Evolutionary conservation across 2,888 invertebrate genomes (phyloP).

Genomic region (Ochropleura plecta): DNA sequence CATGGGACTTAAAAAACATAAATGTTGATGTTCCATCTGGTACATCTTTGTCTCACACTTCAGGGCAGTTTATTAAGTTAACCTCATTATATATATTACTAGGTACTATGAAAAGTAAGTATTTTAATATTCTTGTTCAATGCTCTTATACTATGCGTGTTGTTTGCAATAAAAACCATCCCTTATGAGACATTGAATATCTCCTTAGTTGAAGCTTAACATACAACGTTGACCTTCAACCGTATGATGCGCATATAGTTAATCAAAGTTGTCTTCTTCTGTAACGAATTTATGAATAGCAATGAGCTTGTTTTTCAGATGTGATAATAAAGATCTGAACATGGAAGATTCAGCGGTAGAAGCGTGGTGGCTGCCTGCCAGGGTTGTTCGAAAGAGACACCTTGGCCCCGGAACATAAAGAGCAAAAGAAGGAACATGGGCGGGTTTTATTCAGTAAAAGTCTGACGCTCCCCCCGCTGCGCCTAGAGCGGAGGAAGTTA

Average conservation of each 20-base stretch:
- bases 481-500: too few relatives aligned
- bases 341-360: not conserved
- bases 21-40: too few relatives aligned
- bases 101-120: conserved; percentile 19
- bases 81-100: conserved; percentile 23
- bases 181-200: conserved; percentile 33
- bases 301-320: not conserved
- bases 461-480: too few relatives aligned
- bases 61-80: not conserved
- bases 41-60: too few relatives aligned
- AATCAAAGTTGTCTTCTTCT: conserved; percentile 1
- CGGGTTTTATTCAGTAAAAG: too few relatives aligned
- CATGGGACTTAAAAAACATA: too few relatives aligned
- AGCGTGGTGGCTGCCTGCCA: too few relatives aligned
- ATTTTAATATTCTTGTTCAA: not conserved
- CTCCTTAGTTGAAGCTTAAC: not conserved
- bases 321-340: not conserved
- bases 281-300: not conserved
- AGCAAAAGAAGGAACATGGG: too few relatives aligned
- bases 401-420: too few relatives aligned
- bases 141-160: conserved; percentile 21
- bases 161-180: conserved; percentile 31
- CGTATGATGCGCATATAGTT: not conserved
- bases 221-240: not conserved
- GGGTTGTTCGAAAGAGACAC: too few relatives aligned